These are phyloP conservation scores for Notarius quadriscutis DNA, from an alignment of 2,113 vertebrate species.

Conservation along the genomic window DNA sequence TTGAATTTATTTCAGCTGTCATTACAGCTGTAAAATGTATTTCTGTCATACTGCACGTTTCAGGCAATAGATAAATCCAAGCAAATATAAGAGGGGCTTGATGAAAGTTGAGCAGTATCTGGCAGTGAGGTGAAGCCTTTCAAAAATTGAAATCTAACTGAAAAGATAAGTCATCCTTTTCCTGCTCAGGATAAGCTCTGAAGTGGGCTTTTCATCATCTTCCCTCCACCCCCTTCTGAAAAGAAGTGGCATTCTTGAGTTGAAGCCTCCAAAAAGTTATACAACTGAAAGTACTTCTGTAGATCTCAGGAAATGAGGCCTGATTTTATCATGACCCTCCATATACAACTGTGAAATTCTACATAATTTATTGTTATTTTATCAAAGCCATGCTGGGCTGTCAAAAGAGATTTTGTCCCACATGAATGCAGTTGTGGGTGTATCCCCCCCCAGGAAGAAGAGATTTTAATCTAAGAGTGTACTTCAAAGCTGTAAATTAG, in stretches of 20 bases:
- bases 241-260: constrained; percentile 31
- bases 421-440: constrained; percentile 8
- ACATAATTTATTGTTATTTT: constrained; percentile 34
- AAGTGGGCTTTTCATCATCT: constrained; percentile 66
- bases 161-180: constrained; percentile 68
- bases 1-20: constrained; percentile 59
- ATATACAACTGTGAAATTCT: constrained; percentile 31
- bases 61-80: constrained; percentile 66
- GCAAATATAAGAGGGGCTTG: constrained; percentile 67
- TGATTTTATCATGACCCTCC: constrained; percentile 35
- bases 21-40: constrained; percentile 67
- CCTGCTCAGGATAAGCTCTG: constrained; percentile 62
- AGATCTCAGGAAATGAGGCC: constrained; percentile 8
- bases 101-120: constrained; percentile 68
- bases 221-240: constrained; percentile 25
- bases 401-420: constrained; percentile 1
- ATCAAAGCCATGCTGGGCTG: constrained; percentile 25
- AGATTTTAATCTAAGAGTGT: neutral
- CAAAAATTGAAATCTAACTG: constrained; percentile 68
- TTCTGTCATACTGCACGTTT: constrained; percentile 67
- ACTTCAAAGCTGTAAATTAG: constrained; percentile 6
- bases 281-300: constrained; percentile 1
- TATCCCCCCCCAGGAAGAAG: neutral
- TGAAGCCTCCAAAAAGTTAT: constrained; percentile 37
- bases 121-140: constrained; percentile 67